Evolutionary conservation across 1,140 invertebrate species (phyloP).

Genomic region (Drosophila quadrilineata): DNA sequence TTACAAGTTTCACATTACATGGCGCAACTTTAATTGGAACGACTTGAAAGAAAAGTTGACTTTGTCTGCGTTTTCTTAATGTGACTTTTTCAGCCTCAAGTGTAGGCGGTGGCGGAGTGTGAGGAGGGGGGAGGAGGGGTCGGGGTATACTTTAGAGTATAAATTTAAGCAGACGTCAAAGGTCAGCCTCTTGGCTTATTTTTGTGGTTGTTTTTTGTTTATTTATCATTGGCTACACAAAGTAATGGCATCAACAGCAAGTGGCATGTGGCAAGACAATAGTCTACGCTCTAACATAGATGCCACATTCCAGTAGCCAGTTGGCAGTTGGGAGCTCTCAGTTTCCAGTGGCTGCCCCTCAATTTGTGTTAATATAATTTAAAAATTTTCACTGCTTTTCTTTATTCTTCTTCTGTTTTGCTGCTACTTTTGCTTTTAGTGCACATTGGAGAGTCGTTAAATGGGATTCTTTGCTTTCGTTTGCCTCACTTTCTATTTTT

Average conservation of each 20-base stretch:
- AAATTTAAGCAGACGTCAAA: conserved; percentile 23
- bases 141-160: neutral
- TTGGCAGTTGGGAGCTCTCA: no score
- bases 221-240: conserved; percentile 63
- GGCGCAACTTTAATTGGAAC: conserved; percentile 60
- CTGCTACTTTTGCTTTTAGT: conserved; percentile 48
- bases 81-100: neutral
- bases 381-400: conserved; percentile 43
- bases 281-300: no score
- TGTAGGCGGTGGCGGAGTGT: neutral
- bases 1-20: conserved; percentile 65
- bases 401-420: conserved; percentile 16
- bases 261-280: no score
- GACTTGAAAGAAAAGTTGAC: conserved; percentile 55
- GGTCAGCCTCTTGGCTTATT: conserved; percentile 37
- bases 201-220: conserved; percentile 44
- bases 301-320: conserved; percentile 18
- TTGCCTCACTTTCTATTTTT: conserved; percentile 18
- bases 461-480: conserved; percentile 26
- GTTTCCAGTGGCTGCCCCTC: conserved; percentile 13
- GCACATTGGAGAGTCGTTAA: conserved; percentile 70
- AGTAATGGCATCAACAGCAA: conserved; percentile 10
- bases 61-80: conserved; percentile 37
- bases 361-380: conserved; percentile 72
- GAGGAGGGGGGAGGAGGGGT: neutral